A percentile compares a stretch with the other conserved stretches of the same genome.
Evolutionary conservation across 1,140 invertebrate genomes (phyloP).

Genomic region (Gonatopus flavifemur): DNA sequence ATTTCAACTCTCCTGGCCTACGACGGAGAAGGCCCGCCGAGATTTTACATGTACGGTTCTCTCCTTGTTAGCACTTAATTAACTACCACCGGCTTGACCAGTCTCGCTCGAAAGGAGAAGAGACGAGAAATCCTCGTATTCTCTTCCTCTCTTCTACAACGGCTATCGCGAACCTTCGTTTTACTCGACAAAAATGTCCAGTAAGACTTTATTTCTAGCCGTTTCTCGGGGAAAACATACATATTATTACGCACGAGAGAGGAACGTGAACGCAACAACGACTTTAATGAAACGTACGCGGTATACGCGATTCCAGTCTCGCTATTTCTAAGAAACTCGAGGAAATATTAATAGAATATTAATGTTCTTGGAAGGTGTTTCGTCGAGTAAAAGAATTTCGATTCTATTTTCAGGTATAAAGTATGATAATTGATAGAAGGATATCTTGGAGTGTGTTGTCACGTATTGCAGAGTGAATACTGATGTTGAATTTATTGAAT

Average conservation of each 20-base stretch:
- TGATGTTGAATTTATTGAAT: no score
- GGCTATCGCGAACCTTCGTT: no score
- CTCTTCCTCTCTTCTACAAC: neutral
- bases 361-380: no score
- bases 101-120: conserved; percentile 19
- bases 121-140: conserved; percentile 16
- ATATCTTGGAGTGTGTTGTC: no score
- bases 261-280: no score
- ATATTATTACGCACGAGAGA: conserved; percentile 16
- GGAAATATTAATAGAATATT: conserved; percentile 25
- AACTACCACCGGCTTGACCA: conserved; percentile 27
- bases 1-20: no score
- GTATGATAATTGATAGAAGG: no score
- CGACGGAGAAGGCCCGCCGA: no score
- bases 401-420: no score
- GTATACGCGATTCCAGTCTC: conserved; percentile 5
- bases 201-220: no score
- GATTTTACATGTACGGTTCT: conserved; percentile 25
- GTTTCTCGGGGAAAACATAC: conserved; percentile 8
- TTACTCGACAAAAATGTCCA: conserved; percentile 9
- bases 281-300: conserved; percentile 18
- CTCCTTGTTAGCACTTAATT: conserved; percentile 41
- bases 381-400: no score
- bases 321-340: conserved; percentile 15
- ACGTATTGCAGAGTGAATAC: no score